These are phyloP conservation scores for Megaceryle maxima DNA, from an alignment of 2,113 vertebrate species.

Conservation along the genomic window DNA sequence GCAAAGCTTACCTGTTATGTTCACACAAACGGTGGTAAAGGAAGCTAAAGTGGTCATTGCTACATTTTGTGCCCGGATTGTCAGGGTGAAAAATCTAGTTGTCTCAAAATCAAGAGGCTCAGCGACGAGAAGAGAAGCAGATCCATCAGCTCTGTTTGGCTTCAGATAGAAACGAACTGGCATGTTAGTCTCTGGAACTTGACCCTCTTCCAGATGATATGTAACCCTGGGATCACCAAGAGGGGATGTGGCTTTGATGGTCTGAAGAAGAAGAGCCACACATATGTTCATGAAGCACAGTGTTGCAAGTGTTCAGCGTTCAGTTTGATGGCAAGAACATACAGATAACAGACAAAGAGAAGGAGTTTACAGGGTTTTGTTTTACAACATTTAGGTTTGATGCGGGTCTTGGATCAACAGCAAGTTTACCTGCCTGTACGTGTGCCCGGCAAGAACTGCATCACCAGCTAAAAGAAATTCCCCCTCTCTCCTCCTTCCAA, in stretches of 20 bases:
- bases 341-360: neutral
- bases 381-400: neutral
- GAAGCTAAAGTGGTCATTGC: slow-evolving; percentile 86
- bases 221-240: slow-evolving; percentile 86
- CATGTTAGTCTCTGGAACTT: slow-evolving; percentile 89
- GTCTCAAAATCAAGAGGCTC: slow-evolving; percentile 89
- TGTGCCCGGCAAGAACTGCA: neutral
- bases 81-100: slow-evolving; percentile 81
- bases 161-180: slow-evolving; percentile 89
- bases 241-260: slow-evolving; percentile 84
- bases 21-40: slow-evolving; percentile 84
- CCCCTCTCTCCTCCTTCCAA: neutral
- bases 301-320: neutral
- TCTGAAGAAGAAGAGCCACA: slow-evolving; percentile 74
- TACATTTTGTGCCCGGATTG: slow-evolving; percentile 85
- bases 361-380: neutral
- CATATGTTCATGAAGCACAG: neutral
- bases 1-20: slow-evolving; percentile 81
- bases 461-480: neutral
- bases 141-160: slow-evolving; percentile 85
- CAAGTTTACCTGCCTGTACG: neutral
- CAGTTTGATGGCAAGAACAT: neutral
- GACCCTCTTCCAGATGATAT: slow-evolving; percentile 89
- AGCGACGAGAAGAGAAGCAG: slow-evolving; percentile 86
- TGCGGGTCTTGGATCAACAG: neutral